Base-by-base conservation (phyloP, 2,113 vertebrate genomes). In the Apeltes quadracus region DNA sequence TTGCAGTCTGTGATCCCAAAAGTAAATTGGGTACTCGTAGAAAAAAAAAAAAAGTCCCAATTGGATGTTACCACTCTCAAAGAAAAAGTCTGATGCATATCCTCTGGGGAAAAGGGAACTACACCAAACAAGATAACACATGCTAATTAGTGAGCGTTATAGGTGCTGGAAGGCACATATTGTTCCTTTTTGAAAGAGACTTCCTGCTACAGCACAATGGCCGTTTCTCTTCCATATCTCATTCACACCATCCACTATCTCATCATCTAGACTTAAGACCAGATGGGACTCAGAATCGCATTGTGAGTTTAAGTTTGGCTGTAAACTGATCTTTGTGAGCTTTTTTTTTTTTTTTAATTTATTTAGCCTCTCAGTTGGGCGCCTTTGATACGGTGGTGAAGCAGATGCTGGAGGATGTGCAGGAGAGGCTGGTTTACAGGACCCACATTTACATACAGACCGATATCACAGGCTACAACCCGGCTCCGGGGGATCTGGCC, bases 391-490 rank as follows among this genome's bases (percentile, higher is more conserved):
- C 95, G 2, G 90, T 97, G 16, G 96, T 96, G 76, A 96, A 97
- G 90, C 97, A 99, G 93, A 99, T 99, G 98, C 76, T 98, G 83
- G 97, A 99, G 88, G 97, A 99, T 32, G 98, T 99, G 0, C 98
- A 99, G 62, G 98, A 99, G 83, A 94, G 98, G 13, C 94, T 99
- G 5, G 96, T 99, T 55, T 99, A 99, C 64, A 93, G 98, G 83
- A 99, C 97, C 0, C 96, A 97, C 67, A 98, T 99, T 87, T 99
- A 99, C 89, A 99, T 99, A 78, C 96, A 98, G 91, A 97, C 95
- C 0, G 98, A 99, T 86, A 99, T 99, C 84, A 91, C 74, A 0
- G 97, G 98, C 75, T 99, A 99, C 83, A 98, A 96, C 68, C 97
- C 97, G 8, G 98, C 97, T 1, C 96, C 96, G 0, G 98, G 98